Evolutionary conservation across 2,888 invertebrate species (phyloP).

Genomic region (Drosophila eohydei): DNA sequence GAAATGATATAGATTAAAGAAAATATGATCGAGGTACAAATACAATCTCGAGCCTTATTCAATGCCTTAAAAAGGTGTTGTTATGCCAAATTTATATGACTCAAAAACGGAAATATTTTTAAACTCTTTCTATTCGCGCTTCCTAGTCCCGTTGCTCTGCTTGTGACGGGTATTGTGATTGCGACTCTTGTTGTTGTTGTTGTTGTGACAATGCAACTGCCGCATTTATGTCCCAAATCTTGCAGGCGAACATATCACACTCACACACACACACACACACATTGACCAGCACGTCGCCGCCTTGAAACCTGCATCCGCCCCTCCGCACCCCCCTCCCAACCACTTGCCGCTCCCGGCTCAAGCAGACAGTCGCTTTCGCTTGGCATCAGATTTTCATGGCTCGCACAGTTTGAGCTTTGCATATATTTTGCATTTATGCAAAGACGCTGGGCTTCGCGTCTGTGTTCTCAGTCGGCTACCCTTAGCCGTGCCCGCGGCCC

Average conservation of each 20-base stretch:
- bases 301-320: conserved; percentile 8
- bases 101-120: not conserved
- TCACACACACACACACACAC: conserved; percentile 18
- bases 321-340: not conserved
- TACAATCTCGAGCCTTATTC: no score
- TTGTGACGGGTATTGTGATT: conserved; percentile 12
- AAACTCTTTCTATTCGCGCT: not conserved
- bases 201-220: conserved; percentile 44
- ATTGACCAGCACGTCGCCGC: conserved; percentile 12
- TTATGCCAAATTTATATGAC: not conserved
- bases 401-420: conserved; percentile 65
- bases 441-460: conserved; percentile 30
- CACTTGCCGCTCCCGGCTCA: conserved; percentile 11
- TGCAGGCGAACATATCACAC: conserved; percentile 49
- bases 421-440: conserved; percentile 75
- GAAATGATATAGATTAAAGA: no score
- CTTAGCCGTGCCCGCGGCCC: not conserved
- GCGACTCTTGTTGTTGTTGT: conserved; percentile 9
- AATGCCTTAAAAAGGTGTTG: not conserved
- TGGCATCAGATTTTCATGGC: conserved; percentile 54
- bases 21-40: no score
- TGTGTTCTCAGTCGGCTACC: not conserved
- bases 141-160: not conserved
- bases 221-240: conserved; percentile 56
- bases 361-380: conserved; percentile 49